Percentiles rank a stretch among this genome's conserved stretches.
These are phyloP conservation scores for Coecobrya sp. DNA, from an alignment of 2,888 invertebrate species.

Conservation along the genomic window DNA sequence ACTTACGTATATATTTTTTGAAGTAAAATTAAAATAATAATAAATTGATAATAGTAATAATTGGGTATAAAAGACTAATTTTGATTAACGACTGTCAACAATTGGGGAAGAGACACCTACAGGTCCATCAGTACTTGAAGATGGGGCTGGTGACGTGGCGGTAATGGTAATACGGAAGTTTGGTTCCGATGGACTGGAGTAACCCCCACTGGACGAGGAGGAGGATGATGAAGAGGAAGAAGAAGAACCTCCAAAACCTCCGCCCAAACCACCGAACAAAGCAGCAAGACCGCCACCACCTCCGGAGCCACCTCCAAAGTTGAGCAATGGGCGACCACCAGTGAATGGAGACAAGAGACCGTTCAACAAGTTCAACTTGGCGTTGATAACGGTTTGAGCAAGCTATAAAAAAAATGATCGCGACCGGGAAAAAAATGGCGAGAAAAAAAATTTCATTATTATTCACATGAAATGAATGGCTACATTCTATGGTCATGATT, in stretches of 20 bases:
- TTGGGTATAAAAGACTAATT: constrained; percentile 48
- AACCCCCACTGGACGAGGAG: constrained; percentile 77
- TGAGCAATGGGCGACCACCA: constrained; percentile 86
- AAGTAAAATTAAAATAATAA: constrained; percentile 62
- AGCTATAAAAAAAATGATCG: constrained; percentile 78
- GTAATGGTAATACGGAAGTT: constrained; percentile 86
- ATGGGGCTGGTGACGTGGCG: constrained; percentile 84
- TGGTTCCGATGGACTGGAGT: constrained; percentile 85
- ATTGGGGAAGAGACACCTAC: constrained; percentile 86
- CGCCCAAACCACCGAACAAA: constrained; percentile 75
- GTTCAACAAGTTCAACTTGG: constrained; percentile 86
- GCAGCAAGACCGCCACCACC: constrained; percentile 74
- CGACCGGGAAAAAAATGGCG: constrained; percentile 42
- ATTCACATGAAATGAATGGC: not conserved
- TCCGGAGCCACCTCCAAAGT: constrained; percentile 83
- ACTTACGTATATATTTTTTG: constrained; percentile 12
- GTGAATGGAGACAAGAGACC: constrained; percentile 86
- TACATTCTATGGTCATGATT: not conserved
- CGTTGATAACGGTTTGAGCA: constrained; percentile 86
- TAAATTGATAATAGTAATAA: constrained; percentile 48
- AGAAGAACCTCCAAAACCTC: constrained; percentile 70
- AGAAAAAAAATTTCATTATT: constrained; percentile 38
- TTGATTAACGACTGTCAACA: constrained; percentile 83
- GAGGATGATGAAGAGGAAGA: constrained; percentile 81
- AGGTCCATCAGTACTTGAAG: constrained; percentile 83